Base-by-base conservation (phyloP, 1,140 invertebrate species). In the Oreohelix idahoensis region DNA sequence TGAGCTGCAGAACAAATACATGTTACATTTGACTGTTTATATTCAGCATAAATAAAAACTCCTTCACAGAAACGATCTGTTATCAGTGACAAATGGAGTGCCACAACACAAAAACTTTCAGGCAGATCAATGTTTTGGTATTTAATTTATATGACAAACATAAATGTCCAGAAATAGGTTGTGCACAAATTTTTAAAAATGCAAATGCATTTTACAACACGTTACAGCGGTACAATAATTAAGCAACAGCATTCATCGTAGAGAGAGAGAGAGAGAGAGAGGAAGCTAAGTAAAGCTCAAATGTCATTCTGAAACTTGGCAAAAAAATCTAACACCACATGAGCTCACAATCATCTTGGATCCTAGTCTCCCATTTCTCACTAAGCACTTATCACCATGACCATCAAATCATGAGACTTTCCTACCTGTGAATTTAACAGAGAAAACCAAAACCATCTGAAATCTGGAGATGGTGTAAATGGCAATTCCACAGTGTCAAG, bases 1-100 rank as follows among this genome's bases (percentile, higher is more conserved):
- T 45, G 36, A 73, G 38, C 8, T 73, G 71, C 36, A 73, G 39
- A 73, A 26, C 23, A 39, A 73, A 73, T 39, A 23, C 69, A 71
- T 38, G 13, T 35, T 58, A 58, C 45, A 11, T 10, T n/a, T n/a
- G 69, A 17, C 69, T 73, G 23, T 23, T 42, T 38, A 39, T 29
- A 73, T 73, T 26, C 15, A 39, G 39, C 26, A 73, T 10, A 39
- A 42, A 73, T 39, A 45, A 29, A 42, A 1, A 38, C 20, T 39
- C 36, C 15, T n/a, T 45, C 42, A 45, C 42, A 45, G 42, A 45
- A 5, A 10, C 5, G 8, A 20, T 58, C 23, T 23, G 53, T 23
- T n/a, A 58, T 15, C 53, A 58, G 53, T 58, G 53, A 58, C 53
- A 20, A 58, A 45, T 45, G n/a, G n/a, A 58, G 53, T 58, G 53